phyloP scores from a whole-genome alignment of 2,797 vertebrate genomes.

The Euphonia xanthogaster region DNA sequence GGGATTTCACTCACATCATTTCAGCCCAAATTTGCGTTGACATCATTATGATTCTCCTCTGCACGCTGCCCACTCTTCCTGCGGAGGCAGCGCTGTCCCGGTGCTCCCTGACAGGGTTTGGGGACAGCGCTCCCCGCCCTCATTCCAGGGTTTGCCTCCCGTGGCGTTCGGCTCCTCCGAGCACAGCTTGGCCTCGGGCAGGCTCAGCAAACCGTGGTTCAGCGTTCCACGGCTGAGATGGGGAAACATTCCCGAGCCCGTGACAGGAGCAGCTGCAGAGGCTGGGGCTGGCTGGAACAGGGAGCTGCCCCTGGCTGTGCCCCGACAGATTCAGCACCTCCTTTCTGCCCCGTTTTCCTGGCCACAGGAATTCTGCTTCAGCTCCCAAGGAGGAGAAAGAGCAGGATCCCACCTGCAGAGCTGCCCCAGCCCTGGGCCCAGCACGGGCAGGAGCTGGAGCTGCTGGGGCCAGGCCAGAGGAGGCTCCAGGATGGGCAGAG shows the following conservation, averaged over 20 bases:
- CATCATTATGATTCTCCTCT: background rate
- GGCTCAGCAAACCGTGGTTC: background rate
- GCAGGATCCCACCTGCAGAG: background rate
- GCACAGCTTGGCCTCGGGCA: background rate
- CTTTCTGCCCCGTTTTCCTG: background rate
- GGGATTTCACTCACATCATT: constrained; percentile 49
- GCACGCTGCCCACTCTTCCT: background rate
- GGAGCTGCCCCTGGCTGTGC: background rate
- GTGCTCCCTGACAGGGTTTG: background rate
- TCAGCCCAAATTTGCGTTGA: constrained; percentile 6
- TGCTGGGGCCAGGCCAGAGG: background rate
- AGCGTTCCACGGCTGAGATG: background rate
- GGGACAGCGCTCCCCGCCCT: background rate
- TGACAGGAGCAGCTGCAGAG: rapidly evolving
- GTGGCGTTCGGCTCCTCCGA: rapidly evolving
- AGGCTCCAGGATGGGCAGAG: background rate
- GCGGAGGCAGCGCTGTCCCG: rapidly evolving
- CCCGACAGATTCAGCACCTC: background rate
- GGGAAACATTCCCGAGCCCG: rapidly evolving
- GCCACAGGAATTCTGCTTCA: background rate
- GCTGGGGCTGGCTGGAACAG: rapidly evolving
- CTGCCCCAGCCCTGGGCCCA: background rate
- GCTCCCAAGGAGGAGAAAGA: background rate
- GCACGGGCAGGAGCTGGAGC: background rate
- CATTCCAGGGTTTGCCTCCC: background rate